These are phyloP conservation scores for Crocuta crocuta DNA, from an alignment of 2,113 vertebrate species.

Conservation along the genomic window DNA sequence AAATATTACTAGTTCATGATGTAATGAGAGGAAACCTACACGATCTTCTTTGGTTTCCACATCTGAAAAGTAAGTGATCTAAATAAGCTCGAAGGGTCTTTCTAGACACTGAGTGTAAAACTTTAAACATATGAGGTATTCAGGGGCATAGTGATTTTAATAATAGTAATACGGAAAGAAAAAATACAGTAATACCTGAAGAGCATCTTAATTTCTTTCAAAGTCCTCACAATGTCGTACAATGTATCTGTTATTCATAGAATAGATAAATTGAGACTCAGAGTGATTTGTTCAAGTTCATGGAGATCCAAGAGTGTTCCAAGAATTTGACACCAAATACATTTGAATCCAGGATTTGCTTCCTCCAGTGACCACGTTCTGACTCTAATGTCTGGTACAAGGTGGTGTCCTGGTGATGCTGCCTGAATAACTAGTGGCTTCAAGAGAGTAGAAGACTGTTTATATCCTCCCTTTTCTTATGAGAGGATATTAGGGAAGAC, in stretches of 20 bases:
- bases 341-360: background rate
- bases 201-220: slow-evolving; percentile 28
- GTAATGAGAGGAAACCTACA: background rate
- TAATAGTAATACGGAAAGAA: background rate
- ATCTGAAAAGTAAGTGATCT: background rate
- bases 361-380: background rate
- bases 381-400: background rate
- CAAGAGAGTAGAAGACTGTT: background rate
- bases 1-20: background rate
- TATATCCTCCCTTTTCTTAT: background rate
- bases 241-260: background rate
- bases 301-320: background rate
- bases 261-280: background rate
- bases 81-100: background rate
- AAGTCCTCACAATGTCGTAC: background rate
- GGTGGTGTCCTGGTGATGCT: background rate
- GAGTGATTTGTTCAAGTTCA: background rate
- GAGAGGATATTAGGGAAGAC: background rate
- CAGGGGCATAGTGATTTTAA: background rate
- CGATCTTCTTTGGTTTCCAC: background rate
- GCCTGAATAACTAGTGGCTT: background rate
- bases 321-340: background rate
- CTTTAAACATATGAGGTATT: background rate
- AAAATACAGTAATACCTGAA: background rate
- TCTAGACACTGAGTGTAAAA: background rate